Evolutionary conservation across 2,113 vertebrate genomes (phyloP).

Genomic region (Heliornis fulica): DNA sequence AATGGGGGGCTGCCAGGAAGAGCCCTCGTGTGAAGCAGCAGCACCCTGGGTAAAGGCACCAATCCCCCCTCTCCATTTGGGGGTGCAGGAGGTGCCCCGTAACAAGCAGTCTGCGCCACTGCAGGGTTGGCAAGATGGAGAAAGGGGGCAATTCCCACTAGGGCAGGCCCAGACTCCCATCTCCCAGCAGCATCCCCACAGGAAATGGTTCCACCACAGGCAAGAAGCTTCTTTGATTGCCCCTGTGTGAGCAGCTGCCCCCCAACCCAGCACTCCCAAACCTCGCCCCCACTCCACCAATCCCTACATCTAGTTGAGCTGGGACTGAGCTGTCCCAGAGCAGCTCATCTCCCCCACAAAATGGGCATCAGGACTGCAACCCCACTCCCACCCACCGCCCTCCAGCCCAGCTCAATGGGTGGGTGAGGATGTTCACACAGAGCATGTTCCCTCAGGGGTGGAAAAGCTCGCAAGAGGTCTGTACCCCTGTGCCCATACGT

Average conservation of each 20-base stretch:
- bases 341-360: background rate
- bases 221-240: background rate
- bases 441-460: background rate
- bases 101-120: background rate
- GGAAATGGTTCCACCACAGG: background rate
- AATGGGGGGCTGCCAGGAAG: background rate
- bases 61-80: background rate
- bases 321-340: background rate
- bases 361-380: background rate
- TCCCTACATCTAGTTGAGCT: background rate
- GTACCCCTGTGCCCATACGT: background rate
- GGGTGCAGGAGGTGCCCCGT: rapidly evolving
- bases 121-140: background rate
- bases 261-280: background rate
- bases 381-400: rapidly evolving
- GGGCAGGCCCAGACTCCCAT: background rate
- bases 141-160: background rate
- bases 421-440: background rate
- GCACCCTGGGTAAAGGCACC: background rate
- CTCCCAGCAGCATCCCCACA: background rate
- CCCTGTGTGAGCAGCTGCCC: background rate
- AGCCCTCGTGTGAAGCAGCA: background rate
- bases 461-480: background rate
- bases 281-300: background rate
- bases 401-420: background rate